Conservation (phyloP, 2,113 vertebrate species). For the Pantherophis guttatus region DNA sequence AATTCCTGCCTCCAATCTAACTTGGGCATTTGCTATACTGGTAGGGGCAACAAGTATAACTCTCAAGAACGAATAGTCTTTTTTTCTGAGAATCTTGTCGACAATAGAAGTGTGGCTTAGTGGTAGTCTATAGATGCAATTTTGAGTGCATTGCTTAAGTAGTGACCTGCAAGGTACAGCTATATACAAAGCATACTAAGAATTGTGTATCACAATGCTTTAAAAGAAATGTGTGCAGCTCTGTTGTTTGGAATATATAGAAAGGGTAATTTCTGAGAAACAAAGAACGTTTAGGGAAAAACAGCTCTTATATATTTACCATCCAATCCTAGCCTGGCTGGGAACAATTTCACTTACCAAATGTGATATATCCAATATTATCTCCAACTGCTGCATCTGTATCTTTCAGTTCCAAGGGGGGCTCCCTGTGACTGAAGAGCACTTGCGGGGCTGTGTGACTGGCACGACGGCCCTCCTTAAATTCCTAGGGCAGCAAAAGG, state of each 20-base stretch:
- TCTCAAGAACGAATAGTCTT: neutral
- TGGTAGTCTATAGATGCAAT: neutral
- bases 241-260: neutral
- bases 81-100: neutral
- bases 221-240: neutral
- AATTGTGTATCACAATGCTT: neutral
- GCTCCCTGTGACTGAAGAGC: conserved; percentile 97
- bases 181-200: neutral
- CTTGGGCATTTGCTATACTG: neutral
- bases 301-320: neutral
- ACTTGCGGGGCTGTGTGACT: conserved; percentile 98
- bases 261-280: neutral
- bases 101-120: neutral
- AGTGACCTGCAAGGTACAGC: neutral
- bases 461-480: conserved; percentile 96
- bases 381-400: conserved; percentile 92
- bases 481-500: conserved; percentile 76
- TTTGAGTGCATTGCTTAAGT: neutral
- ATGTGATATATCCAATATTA: conserved; percentile 99
- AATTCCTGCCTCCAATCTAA: neutral
- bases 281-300: neutral
- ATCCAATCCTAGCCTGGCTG: neutral
- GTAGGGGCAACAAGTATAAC: neutral
- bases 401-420: conserved; percentile 95
- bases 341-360: conserved; percentile 73